Evolutionary conservation across 2,797 vertebrate genomes (phyloP).

Genomic region (Lepilemur ruficaudatus): DNA sequence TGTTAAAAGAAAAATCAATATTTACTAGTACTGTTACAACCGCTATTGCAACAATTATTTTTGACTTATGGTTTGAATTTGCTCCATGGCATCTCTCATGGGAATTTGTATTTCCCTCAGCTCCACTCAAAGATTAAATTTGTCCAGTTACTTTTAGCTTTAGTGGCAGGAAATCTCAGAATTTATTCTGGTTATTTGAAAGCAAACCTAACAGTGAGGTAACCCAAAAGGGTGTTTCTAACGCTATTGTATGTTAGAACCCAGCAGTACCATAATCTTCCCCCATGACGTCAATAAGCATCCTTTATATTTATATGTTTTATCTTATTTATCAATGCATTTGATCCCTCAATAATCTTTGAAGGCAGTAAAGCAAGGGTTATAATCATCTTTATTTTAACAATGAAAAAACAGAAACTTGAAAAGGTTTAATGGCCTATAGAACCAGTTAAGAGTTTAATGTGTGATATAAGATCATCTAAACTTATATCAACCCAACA

Average conservation of each 20-base stretch:
- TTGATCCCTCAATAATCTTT: background rate
- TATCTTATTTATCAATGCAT: background rate
- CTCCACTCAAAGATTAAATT: background rate
- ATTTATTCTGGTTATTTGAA: background rate
- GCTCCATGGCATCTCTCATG: background rate
- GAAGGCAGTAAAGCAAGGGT: background rate
- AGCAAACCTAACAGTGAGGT: background rate
- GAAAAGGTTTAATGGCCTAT: background rate
- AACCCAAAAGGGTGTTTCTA: background rate
- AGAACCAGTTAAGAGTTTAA: background rate
- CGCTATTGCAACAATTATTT: background rate
- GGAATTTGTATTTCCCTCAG: background rate
- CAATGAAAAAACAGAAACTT: background rate
- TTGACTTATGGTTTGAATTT: background rate
- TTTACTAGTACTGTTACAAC: background rate
- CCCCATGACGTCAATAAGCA: background rate
- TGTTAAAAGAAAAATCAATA: background rate
- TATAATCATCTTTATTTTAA: background rate
- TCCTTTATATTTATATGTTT: background rate
- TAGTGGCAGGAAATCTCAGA: conserved; percentile 11
- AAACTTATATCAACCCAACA: background rate
- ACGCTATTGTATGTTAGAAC: background rate
- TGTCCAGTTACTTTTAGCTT: background rate
- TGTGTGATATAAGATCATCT: background rate
- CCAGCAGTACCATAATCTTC: background rate